A percentile compares a stretch with the other conserved stretches of the same genome.
Conservation (phyloP, 2,888 invertebrate species). For the Exephanes ischioxanthus region DNA sequence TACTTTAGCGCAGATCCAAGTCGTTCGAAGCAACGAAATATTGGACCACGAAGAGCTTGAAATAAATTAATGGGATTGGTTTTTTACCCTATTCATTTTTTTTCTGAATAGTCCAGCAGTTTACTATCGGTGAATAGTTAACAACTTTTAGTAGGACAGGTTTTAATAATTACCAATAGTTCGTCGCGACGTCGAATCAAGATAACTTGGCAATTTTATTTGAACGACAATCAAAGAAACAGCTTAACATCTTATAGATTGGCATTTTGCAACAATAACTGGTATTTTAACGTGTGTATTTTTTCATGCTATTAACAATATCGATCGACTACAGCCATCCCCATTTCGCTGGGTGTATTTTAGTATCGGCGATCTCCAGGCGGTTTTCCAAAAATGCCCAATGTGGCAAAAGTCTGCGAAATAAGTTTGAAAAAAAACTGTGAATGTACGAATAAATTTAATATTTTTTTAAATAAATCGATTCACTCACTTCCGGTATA, state of each 20-base stretch:
- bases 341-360: background rate
- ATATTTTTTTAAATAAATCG: conserved; percentile 9
- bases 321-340: background rate
- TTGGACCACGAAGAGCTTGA: background rate
- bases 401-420: conserved; percentile 49
- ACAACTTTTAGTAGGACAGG: no score
- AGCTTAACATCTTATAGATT: background rate
- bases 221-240: background rate
- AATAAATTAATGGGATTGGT: background rate
- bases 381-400: conserved; percentile 55
- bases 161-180: no score
- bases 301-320: background rate
- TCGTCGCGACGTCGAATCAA: no score
- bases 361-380: background rate
- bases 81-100: no score
- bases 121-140: no score
- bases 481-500: conserved; percentile 40
- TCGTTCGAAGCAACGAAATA: background rate
- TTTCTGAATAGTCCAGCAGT: no score
- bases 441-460: background rate
- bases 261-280: background rate
- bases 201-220: no score
- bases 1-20: background rate
- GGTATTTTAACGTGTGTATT: background rate
- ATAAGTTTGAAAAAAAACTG: conserved; percentile 4